Evolutionary conservation across 2,113 vertebrate species (phyloP).

Genomic region (Cinclus mexicanus): DNA sequence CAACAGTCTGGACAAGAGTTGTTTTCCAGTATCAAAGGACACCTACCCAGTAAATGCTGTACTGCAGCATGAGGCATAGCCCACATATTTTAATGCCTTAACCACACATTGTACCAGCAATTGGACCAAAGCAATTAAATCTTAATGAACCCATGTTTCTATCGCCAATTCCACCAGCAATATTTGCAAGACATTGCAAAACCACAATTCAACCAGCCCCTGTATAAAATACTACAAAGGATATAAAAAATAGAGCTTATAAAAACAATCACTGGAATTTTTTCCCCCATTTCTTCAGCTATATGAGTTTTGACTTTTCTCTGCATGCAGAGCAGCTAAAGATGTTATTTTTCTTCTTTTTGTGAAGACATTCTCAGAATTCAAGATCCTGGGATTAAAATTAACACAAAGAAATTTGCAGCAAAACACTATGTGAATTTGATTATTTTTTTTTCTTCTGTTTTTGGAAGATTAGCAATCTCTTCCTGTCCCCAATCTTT

Average conservation of each 20-base stretch:
- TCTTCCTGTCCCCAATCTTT: background rate
- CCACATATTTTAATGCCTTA: background rate
- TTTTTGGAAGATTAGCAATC: background rate
- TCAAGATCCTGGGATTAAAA: background rate
- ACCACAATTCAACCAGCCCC: background rate
- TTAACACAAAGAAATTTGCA: accelerated
- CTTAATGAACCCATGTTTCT: background rate
- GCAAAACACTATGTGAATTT: background rate
- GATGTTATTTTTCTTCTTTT: background rate
- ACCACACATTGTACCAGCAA: background rate
- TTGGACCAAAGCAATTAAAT: background rate
- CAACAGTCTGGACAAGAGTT: background rate
- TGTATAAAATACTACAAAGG: background rate
- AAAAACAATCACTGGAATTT: background rate
- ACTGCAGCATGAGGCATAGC: background rate
- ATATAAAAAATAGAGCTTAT: background rate
- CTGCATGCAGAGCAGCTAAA: background rate
- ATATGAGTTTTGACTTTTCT: background rate
- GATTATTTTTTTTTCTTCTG: too few species aligned
- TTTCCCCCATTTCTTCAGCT: background rate
- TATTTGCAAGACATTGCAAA: background rate
- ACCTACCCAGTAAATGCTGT: background rate
- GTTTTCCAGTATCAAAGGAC: background rate
- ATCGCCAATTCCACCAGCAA: background rate
- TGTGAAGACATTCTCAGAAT: background rate